Conservation (phyloP, 1,140 invertebrate species). For the Uloborus diversus region DNA sequence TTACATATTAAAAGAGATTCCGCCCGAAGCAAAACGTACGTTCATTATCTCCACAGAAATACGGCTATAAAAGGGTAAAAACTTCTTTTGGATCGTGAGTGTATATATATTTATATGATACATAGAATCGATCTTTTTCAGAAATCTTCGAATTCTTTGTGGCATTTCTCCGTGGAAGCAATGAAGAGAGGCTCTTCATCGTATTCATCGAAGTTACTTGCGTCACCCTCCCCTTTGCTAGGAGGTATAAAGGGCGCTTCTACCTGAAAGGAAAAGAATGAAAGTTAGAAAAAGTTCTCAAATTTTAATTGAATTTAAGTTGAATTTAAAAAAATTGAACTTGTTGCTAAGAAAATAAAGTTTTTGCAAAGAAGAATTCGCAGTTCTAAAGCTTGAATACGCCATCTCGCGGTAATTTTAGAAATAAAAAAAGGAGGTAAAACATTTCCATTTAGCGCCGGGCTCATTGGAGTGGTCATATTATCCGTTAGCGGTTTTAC, state of each 20-base stretch:
- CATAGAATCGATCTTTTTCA: background rate
- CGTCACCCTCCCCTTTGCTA: conserved; percentile 34
- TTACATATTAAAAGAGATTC: background rate
- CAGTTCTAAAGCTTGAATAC: no score
- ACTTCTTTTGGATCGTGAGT: background rate
- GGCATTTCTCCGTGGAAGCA: conserved; percentile 36
- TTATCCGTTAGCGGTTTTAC: no score
- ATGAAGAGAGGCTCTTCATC: conserved; percentile 48
- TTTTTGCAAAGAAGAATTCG: no score
- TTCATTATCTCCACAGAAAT: background rate
- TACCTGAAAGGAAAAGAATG: conserved; percentile 4
- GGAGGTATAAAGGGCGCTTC: conserved; percentile 41
- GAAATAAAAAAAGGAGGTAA: no score
- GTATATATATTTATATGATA: background rate
- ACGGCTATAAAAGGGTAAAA: conserved; percentile 7
- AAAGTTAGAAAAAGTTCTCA: background rate
- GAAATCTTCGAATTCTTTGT: conserved; percentile 43
- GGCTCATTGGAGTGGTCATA: no score
- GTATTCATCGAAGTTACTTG: conserved; percentile 49
- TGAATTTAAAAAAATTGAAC: no score
- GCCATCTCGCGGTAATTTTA: no score
- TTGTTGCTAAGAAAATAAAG: no score
- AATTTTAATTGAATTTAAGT: no score
- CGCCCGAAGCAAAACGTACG: background rate
- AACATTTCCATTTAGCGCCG: no score